Evolutionary conservation across 2,113 vertebrate genomes (phyloP).

Genomic region (Oxyura jamaicensis): DNA sequence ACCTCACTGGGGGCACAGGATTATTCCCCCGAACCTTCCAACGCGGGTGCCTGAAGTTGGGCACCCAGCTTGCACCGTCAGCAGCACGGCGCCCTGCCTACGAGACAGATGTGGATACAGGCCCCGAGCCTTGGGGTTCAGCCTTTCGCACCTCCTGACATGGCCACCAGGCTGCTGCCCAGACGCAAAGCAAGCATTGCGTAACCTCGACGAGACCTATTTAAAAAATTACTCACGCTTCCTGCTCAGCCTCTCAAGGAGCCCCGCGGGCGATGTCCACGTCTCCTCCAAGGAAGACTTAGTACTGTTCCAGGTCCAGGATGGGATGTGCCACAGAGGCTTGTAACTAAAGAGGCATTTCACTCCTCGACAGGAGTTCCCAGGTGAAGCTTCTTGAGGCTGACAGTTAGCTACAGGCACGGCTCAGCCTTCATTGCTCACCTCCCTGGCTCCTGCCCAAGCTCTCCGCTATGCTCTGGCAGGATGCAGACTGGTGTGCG

Average conservation of each 20-base stretch:
- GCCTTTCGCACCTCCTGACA: not conserved
- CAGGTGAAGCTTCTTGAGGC: not conserved
- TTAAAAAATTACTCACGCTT: not conserved
- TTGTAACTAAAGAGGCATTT: not conserved
- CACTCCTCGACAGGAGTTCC: not conserved
- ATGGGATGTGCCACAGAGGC: not conserved
- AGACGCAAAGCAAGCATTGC: not conserved
- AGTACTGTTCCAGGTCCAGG: not conserved
- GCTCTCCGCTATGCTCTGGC: not conserved
- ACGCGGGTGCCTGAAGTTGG: not conserved
- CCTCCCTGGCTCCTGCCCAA: not conserved
- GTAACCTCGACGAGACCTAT: not conserved
- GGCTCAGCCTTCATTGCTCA: not conserved
- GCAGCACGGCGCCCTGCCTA: not conserved
- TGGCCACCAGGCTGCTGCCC: not conserved
- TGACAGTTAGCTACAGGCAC: not conserved
- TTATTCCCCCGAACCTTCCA: not conserved
- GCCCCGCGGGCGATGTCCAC: accelerated
- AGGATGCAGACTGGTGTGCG: not conserved
- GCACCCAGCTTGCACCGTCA: not conserved
- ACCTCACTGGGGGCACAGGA: not conserved
- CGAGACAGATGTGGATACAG: not conserved
- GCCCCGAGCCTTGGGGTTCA: not conserved
- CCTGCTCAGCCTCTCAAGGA: not conserved
- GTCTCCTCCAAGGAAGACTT: not conserved